Conservation (phyloP, 2,888 invertebrate species). For the Pseudoips prasinana region DNA sequence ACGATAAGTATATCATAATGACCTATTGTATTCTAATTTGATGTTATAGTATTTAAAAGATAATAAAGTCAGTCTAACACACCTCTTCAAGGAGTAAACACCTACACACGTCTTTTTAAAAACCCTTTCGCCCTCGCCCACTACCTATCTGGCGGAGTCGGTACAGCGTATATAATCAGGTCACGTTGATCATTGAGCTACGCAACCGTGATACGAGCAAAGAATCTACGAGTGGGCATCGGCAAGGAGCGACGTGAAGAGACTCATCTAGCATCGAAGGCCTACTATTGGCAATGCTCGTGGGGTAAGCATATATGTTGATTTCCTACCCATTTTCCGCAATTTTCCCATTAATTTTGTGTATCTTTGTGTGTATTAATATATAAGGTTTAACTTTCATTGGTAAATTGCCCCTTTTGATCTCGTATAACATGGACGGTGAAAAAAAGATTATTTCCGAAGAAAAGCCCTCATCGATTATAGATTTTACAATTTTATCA, state of each 20-base stretch:
- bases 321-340: constrained; percentile 2
- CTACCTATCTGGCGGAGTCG: background rate
- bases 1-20: too few species aligned
- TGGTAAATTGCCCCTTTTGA: constrained; percentile 10
- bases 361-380: background rate
- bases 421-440: background rate
- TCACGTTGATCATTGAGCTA: background rate
- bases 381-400: background rate
- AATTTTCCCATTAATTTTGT: constrained; percentile 1
- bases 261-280: constrained; percentile 7
- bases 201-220: background rate
- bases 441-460: too few species aligned
- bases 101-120: too few species aligned
- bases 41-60: too few species aligned
- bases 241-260: background rate
- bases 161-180: background rate
- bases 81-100: too few species aligned
- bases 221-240: background rate
- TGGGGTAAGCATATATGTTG: constrained; percentile 23
- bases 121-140: background rate
- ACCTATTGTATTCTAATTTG: too few species aligned
- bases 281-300: too few species aligned
- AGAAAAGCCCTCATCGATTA: too few species aligned
- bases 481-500: too few species aligned
- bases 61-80: too few species aligned